Percentiles rank a stretch among this genome's conserved stretches.
Conservation (phyloP, 2,888 invertebrate species). For the Romanomermis culicivorax region DNA sequence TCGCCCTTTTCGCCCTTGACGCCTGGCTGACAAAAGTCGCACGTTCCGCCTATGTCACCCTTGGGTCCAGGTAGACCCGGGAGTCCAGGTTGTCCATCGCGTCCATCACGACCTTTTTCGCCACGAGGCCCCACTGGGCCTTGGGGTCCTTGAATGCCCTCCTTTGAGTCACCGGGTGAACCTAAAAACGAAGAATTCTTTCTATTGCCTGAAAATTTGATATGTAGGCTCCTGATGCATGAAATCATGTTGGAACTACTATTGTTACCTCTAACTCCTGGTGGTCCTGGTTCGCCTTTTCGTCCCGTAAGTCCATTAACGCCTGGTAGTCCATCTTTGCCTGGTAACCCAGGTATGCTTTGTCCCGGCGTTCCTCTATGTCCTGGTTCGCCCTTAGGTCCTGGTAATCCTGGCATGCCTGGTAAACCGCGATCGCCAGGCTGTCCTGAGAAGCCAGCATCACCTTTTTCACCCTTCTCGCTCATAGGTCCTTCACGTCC, state of each 20-base stretch:
- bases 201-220: not conserved
- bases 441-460: slow-evolving; percentile 14
- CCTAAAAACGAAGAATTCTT: slow-evolving; percentile 14
- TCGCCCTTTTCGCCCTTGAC: slow-evolving; percentile 51
- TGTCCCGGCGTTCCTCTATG: slow-evolving; percentile 24
- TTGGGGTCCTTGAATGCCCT: slow-evolving; percentile 29
- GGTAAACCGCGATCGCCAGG: slow-evolving; percentile 14
- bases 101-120: slow-evolving; percentile 49
- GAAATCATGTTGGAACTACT: not conserved
- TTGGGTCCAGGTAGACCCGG: slow-evolving; percentile 32
- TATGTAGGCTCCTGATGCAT: not conserved
- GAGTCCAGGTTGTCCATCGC: slow-evolving; percentile 44
- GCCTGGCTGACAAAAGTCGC: slow-evolving; percentile 4
- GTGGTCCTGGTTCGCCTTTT: slow-evolving; percentile 15
- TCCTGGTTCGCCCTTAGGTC: slow-evolving; percentile 22
- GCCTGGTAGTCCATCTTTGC: slow-evolving; percentile 26
- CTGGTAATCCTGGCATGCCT: slow-evolving; percentile 15
- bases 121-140: slow-evolving; percentile 32
- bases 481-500: slow-evolving; percentile 16
- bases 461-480: slow-evolving; percentile 15
- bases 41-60: slow-evolving; percentile 31
- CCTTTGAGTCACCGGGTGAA: slow-evolving; percentile 27
- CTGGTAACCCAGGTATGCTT: slow-evolving; percentile 24
- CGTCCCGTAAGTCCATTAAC: slow-evolving; percentile 19
- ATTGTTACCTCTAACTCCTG: slow-evolving; percentile 11